Percentiles rank a stretch among this genome's conserved stretches.
phyloP scores from a whole-genome alignment of 2,797 vertebrate species.

The Podarcis siculus region DNA sequence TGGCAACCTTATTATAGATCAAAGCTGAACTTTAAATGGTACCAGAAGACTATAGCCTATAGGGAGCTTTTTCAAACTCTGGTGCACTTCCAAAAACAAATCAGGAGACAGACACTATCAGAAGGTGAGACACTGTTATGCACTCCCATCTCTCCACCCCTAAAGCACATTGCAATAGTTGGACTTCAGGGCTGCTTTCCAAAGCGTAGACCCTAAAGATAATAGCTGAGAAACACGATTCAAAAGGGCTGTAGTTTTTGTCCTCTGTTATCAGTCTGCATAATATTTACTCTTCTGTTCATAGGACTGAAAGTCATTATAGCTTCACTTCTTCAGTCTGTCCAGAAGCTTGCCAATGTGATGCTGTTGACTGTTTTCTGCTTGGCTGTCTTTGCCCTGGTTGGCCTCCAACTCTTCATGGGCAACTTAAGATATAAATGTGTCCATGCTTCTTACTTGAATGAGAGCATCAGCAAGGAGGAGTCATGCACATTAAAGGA shows the following conservation, averaged over 20 bases:
- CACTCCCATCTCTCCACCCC: background rate
- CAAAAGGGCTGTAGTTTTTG: background rate
- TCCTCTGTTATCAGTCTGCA: background rate
- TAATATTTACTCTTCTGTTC: constrained; percentile 18
- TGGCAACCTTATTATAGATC: background rate
- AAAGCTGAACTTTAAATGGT: background rate
- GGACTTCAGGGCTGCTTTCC: background rate
- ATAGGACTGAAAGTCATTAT: constrained; percentile 94
- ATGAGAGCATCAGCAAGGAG: constrained; percentile 24
- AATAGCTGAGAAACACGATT: background rate
- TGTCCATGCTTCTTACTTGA: constrained; percentile 24
- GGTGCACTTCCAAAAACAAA: background rate
- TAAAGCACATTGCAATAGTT: too few relatives aligned
- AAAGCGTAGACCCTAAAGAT: background rate
- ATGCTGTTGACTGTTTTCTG: constrained; percentile 95
- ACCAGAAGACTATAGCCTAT: background rate
- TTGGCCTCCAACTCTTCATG: constrained; percentile 81
- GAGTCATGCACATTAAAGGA: background rate
- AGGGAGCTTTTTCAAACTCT: background rate
- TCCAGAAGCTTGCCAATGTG: constrained; percentile 92
- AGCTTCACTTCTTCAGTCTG: constrained; percentile 92
- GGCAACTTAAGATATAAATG: constrained; percentile 72
- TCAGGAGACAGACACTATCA: background rate
- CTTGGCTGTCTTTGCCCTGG: constrained; percentile 93
- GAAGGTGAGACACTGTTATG: background rate